phyloP scores from a whole-genome alignment of 2,888 invertebrate genomes.

The Watsonalla cultraria region DNA sequence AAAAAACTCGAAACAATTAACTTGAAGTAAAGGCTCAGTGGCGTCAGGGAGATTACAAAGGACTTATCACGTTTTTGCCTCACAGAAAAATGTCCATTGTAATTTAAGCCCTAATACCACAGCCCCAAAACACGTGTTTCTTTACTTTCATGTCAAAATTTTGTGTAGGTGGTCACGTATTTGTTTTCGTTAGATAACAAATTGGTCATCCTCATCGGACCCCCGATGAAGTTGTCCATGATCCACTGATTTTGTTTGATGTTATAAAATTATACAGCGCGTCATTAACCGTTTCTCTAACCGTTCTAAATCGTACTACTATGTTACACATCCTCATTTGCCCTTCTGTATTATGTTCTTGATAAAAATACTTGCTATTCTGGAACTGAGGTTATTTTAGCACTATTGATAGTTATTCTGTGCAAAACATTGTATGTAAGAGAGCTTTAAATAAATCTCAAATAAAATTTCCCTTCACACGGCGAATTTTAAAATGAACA shows the following conservation, averaged over 20 bases:
- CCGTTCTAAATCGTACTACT: background rate
- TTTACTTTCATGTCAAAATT: constrained; percentile 6
- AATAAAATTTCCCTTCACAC: constrained; percentile 55
- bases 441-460: constrained; percentile 42
- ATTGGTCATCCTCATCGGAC: constrained; percentile 57
- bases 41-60: constrained; percentile 75
- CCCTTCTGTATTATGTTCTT: background rate
- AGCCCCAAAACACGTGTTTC: constrained; percentile 34
- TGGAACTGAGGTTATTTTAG: constrained; percentile 6
- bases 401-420: constrained; percentile 3
- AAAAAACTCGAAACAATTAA: constrained; percentile 74
- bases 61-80: constrained; percentile 70
- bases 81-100: constrained; percentile 10
- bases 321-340: background rate
- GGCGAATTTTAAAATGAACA: constrained; percentile 60
- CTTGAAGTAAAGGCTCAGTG: constrained; percentile 63
- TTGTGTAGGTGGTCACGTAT: constrained; percentile 65
- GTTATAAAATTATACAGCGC: background rate
- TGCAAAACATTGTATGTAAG: constrained; percentile 8
- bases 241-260: background rate
- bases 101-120: constrained; percentile 17
- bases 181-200: constrained; percentile 69
- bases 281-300: background rate
- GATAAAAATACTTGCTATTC: background rate
- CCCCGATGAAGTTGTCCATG: constrained; percentile 48